Percentiles rank a stretch among this genome's conserved stretches.
phyloP scores from a whole-genome alignment of 1,140 invertebrate genomes.

The Musca domestica region DNA sequence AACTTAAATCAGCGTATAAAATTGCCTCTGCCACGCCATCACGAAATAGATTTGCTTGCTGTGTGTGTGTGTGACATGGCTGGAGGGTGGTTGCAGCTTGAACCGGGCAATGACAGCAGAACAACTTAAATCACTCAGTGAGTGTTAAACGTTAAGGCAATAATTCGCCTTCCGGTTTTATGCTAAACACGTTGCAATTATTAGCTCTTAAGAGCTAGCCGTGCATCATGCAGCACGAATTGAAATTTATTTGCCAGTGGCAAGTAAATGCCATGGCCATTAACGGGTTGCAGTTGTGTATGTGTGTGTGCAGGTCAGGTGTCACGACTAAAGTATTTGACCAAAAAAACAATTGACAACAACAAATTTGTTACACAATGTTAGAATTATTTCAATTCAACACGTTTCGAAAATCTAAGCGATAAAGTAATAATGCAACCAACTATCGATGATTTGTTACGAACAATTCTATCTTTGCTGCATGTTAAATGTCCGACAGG shows the following conservation, averaged over 20 bases:
- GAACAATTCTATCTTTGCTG: too few species aligned
- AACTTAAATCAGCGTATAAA: conserved; percentile 3
- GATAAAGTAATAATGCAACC: too few species aligned
- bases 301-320: background rate
- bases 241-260: conserved; percentile 6
- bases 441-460: too few species aligned
- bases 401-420: too few species aligned
- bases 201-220: conserved; percentile 3
- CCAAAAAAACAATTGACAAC: too few species aligned
- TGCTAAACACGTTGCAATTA: conserved; percentile 15
- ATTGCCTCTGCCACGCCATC: background rate
- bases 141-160: background rate
- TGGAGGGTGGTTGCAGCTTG: too few species aligned
- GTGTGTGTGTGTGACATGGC: background rate
- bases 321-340: too few species aligned
- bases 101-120: background rate
- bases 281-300: background rate
- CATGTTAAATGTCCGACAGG: too few species aligned
- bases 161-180: conserved; percentile 7
- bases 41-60: too few species aligned
- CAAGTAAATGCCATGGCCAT: background rate
- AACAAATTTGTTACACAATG: too few species aligned
- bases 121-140: background rate
- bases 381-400: too few species aligned
- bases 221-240: conserved; percentile 2